Evolutionary conservation across 1,140 invertebrate species (phyloP).

Genomic region (Pachyrhynchus sulphureomaculatus): DNA sequence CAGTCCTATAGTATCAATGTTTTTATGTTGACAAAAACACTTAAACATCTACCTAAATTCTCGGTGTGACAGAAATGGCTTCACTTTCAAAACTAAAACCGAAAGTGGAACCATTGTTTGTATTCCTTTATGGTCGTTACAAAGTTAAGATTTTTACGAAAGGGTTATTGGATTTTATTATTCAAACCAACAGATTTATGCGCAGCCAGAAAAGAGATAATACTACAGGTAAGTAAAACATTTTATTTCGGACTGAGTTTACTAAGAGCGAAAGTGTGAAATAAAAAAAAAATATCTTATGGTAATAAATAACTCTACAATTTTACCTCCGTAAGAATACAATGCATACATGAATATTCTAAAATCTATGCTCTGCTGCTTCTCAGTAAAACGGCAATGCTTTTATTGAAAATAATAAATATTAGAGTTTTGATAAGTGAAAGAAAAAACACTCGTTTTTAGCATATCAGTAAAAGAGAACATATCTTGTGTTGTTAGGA

Average conservation of each 20-base stretch:
- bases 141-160: neutral
- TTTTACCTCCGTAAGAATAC: too few species aligned
- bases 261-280: too few species aligned
- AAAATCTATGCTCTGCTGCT: too few species aligned
- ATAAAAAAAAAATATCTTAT: neutral
- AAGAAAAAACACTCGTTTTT: too few species aligned
- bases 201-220: neutral
- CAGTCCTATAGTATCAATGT: constrained; percentile 8
- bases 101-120: constrained; percentile 16
- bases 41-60: constrained; percentile 5
- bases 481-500: too few species aligned
- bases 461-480: too few species aligned
- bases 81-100: constrained; percentile 23
- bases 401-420: too few species aligned
- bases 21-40: constrained; percentile 18
- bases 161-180: neutral
- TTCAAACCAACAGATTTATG: neutral
- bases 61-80: constrained; percentile 4
- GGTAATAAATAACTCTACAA: too few species aligned
- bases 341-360: too few species aligned
- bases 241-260: too few species aligned
- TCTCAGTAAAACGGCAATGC: too few species aligned
- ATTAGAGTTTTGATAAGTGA: too few species aligned
- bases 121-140: constrained; percentile 9
- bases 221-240: neutral